Evolutionary conservation across 2,797 vertebrate genomes (phyloP).

Genomic region (Acrocephalus scirpaceus): DNA sequence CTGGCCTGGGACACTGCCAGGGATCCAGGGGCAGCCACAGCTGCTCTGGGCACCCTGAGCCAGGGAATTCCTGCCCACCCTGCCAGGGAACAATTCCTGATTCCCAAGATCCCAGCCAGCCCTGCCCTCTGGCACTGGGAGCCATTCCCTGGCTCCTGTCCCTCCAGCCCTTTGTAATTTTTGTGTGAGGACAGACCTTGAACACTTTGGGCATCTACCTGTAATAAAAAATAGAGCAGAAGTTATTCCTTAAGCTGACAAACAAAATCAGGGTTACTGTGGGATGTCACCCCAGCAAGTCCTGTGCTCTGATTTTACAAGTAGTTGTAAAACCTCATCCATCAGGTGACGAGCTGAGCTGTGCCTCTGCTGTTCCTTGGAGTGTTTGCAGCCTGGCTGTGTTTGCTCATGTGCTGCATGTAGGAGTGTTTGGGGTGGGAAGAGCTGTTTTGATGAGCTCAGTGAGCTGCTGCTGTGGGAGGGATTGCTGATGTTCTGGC

Average conservation of each 20-base stretch:
- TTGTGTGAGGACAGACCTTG: background rate
- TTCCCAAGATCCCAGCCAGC: rapidly evolving
- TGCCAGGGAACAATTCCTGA: background rate
- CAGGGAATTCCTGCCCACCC: background rate
- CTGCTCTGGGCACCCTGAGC: background rate
- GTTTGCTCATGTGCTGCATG: background rate
- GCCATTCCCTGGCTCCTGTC: background rate
- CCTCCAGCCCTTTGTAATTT: background rate
- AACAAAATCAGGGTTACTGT: background rate
- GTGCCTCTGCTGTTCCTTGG: background rate
- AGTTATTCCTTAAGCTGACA: background rate
- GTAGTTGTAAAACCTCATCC: background rate
- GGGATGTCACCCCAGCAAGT: background rate
- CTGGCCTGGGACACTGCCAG: background rate
- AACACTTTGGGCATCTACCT: background rate
- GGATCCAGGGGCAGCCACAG: background rate
- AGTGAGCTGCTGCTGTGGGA: background rate
- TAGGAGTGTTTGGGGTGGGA: background rate
- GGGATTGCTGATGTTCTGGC: background rate
- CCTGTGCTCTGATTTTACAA: background rate
- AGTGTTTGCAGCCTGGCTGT: background rate
- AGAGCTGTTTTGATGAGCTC: background rate
- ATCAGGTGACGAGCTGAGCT: background rate
- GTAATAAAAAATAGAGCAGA: background rate
- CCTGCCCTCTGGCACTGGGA: background rate